Percentiles rank a stretch among this genome's conserved stretches.
Conservation (phyloP, 2,888 invertebrate genomes). For the Geophilus truncorum region DNA sequence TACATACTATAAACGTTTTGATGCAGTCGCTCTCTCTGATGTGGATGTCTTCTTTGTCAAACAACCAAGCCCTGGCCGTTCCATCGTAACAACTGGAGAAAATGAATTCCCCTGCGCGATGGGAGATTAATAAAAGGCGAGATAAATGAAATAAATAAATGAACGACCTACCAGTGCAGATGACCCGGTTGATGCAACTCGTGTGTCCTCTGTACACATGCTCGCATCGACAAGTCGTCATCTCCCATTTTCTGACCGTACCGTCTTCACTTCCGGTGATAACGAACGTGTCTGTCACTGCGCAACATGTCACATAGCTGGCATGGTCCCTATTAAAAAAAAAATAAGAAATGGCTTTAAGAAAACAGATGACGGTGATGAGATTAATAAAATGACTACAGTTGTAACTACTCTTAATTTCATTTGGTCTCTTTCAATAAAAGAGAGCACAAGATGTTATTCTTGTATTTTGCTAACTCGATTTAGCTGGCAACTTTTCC, state of each 20-base stretch:
- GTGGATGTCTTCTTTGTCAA: slow-evolving; percentile 49
- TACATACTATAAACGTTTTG: slow-evolving; percentile 40
- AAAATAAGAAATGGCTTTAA: not conserved
- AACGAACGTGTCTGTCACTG: slow-evolving; percentile 51
- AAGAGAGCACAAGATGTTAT: not conserved
- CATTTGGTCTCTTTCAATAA: not conserved
- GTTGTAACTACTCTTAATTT: not conserved
- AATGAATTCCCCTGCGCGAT: slow-evolving; percentile 41
- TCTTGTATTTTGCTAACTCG: not conserved
- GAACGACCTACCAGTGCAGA: slow-evolving; percentile 38
- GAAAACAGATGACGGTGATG: not conserved
- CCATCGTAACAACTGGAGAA: slow-evolving; percentile 45
- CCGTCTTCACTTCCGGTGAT: slow-evolving; percentile 53
- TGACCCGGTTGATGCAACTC: slow-evolving; percentile 35
- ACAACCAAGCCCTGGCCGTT: slow-evolving; percentile 51
- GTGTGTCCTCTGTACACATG: slow-evolving; percentile 48
- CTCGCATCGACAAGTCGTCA: slow-evolving; percentile 51
- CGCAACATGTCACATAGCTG: slow-evolving; percentile 52
- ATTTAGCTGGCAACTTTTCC: not conserved
- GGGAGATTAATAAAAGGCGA: no score
- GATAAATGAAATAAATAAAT: not conserved
- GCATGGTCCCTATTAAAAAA: slow-evolving; percentile 49
- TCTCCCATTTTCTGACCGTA: slow-evolving; percentile 54
- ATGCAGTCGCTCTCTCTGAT: slow-evolving; percentile 39
- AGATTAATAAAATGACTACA: not conserved